Conservation (phyloP, 2,113 vertebrate species). For the Misgurnus anguillicaudatus region DNA sequence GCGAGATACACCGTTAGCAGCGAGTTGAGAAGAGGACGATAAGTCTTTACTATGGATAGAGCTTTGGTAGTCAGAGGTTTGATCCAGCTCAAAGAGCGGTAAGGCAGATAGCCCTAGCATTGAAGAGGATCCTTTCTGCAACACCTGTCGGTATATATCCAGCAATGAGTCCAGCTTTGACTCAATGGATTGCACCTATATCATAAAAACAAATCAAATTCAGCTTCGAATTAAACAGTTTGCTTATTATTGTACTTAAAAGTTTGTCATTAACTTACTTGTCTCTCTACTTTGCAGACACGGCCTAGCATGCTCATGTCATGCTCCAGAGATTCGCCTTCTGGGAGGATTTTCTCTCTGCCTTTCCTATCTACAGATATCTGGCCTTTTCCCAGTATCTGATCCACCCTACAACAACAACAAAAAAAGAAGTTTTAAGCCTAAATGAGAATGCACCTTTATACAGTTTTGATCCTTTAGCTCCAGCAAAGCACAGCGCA, state of each 20-base stretch:
- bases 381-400: constrained; percentile 97
- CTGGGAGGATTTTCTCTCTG: constrained; percentile 87
- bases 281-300: constrained; percentile 96
- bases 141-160: constrained; percentile 93
- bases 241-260: no score
- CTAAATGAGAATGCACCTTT: background rate
- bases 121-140: constrained; percentile 87
- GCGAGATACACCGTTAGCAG: constrained; percentile 74
- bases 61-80: constrained; percentile 88
- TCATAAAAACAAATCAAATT: background rate
- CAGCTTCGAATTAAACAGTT: no score
- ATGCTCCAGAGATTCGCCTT: constrained; percentile 84
- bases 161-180: constrained; percentile 94
- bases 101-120: constrained; percentile 87
- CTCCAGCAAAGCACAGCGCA: constrained; percentile 21
- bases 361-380: constrained; percentile 90
- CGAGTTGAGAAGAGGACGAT: constrained; percentile 75
- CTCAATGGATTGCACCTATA: constrained; percentile 96
- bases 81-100: constrained; percentile 90
- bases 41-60: constrained; percentile 84
- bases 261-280: constrained; percentile 74
- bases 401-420: constrained; percentile 89
- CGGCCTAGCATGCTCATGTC: constrained; percentile 97
- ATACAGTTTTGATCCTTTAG: constrained; percentile 15
- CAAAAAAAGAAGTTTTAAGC: constrained; percentile 12